These are phyloP conservation scores for Tigriopus japonicus DNA, from an alignment of 1,140 invertebrate species.

Conservation along the genomic window DNA sequence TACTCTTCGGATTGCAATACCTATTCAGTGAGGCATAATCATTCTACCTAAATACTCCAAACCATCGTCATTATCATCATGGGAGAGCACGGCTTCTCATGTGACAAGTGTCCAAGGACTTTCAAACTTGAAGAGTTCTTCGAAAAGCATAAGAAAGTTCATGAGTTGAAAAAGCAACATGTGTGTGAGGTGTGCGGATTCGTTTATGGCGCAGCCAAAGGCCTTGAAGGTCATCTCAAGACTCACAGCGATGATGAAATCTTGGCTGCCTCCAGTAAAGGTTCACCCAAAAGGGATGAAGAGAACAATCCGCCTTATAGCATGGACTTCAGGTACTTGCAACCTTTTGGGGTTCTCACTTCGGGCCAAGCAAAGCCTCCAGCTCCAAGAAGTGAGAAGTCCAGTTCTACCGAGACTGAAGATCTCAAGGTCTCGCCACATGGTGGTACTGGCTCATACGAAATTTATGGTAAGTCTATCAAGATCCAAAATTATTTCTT, in stretches of 20 bases:
- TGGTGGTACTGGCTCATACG: not conserved
- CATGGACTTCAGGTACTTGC: not conserved
- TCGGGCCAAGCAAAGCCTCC: not conserved
- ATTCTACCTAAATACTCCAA: too few relatives aligned
- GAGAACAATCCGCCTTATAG: not conserved
- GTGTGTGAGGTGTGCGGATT: slow-evolving; percentile 7
- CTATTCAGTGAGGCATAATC: too few relatives aligned
- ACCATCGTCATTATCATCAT: too few relatives aligned
- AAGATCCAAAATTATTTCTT: too few relatives aligned
- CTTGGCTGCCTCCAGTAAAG: not conserved
- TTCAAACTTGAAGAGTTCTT: slow-evolving; percentile 13
- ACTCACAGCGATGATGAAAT: slow-evolving; percentile 1
- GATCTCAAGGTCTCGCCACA: not conserved
- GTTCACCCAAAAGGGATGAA: not conserved
- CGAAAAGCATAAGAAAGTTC: slow-evolving; percentile 14
- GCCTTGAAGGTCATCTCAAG: slow-evolving; percentile 9
- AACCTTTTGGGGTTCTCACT: not conserved
- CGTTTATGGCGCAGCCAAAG: slow-evolving; percentile 14
- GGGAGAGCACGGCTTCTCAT: slow-evolving; percentile 1
- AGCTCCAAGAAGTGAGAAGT: too few relatives aligned
- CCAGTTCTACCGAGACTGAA: too few relatives aligned
- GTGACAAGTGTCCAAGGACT: slow-evolving; percentile 10
- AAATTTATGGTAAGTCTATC: slow-evolving; percentile 5
- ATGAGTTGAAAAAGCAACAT: slow-evolving; percentile 13
- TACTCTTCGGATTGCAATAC: too few relatives aligned